phyloP scores from a whole-genome alignment of 2,797 vertebrate genomes.

The Sitta carolinensis region DNA sequence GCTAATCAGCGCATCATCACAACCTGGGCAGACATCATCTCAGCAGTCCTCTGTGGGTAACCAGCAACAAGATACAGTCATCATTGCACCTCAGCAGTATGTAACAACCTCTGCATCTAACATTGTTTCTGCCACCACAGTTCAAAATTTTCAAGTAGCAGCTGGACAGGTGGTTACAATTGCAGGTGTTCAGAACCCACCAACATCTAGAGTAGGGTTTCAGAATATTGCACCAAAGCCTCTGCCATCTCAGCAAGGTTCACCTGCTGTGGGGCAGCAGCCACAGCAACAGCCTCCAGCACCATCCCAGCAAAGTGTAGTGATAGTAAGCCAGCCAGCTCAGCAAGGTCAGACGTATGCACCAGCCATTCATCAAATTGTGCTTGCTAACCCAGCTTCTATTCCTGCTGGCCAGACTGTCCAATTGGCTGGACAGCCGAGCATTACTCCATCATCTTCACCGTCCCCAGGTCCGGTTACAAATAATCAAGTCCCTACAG shows the following conservation, averaged over 20 bases:
- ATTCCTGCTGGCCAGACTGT: conserved; percentile 87
- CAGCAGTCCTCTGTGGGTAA: conserved; percentile 79
- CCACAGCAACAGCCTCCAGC: conserved; percentile 72
- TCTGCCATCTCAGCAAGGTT: conserved; percentile 83
- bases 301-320: conserved; percentile 88
- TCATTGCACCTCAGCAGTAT: conserved; percentile 84
- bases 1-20: conserved; percentile 79
- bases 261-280: conserved; percentile 76
- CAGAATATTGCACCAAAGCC: conserved; percentile 99
- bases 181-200: conserved; percentile 84
- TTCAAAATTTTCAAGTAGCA: conserved; percentile 88
- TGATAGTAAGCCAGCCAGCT: conserved; percentile 90
- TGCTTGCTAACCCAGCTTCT: conserved; percentile 90
- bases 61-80: conserved; percentile 84
- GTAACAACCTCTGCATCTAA: conserved; percentile 80
- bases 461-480: conserved; percentile 80
- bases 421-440: conserved; percentile 89
- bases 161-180: conserved; percentile 86
- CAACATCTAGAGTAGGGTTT: conserved; percentile 89
- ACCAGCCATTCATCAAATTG: conserved; percentile 98
- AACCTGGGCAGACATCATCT: conserved; percentile 80
- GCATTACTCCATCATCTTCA: conserved; percentile 82
- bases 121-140: conserved; percentile 83
- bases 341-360: conserved; percentile 89
- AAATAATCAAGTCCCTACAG: conserved; percentile 79